phyloP scores from a whole-genome alignment of 2,888 invertebrate genomes.

The Colletes collaris region DNA sequence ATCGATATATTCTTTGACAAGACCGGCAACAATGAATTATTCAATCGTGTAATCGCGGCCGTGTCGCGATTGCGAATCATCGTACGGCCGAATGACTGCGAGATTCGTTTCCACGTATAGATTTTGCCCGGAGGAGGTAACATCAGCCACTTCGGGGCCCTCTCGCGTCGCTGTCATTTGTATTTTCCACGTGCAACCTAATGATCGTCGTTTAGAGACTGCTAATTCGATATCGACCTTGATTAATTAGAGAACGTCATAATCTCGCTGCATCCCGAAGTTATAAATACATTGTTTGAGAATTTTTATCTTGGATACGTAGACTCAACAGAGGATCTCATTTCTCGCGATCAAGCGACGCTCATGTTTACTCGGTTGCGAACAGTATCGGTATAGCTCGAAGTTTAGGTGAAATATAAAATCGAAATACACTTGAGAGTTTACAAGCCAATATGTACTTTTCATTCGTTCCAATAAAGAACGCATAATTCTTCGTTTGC shows the following conservation, averaged over 20 bases:
- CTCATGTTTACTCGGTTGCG: too few relatives aligned
- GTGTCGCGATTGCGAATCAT: conserved; percentile 80
- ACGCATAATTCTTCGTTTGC: too few relatives aligned
- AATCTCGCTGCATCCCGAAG: conserved; percentile 13
- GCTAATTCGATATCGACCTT: conserved; percentile 64
- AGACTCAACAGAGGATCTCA: too few relatives aligned
- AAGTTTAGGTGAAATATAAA: too few relatives aligned
- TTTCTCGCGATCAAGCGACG: too few relatives aligned
- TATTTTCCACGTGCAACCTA: conserved; percentile 56
- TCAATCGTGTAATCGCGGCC: conserved; percentile 78
- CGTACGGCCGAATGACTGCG: conserved; percentile 46
- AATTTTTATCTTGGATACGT: too few relatives aligned
- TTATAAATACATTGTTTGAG: neutral
- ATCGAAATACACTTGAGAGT: too few relatives aligned
- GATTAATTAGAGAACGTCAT: conserved; percentile 57
- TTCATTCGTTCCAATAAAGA: too few relatives aligned
- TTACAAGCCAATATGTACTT: too few relatives aligned
- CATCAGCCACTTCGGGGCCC: conserved; percentile 19
- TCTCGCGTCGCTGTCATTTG: conserved; percentile 53
- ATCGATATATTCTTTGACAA: conserved; percentile 78
- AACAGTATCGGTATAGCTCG: too few relatives aligned
- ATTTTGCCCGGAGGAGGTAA: conserved; percentile 21
- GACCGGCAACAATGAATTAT: conserved; percentile 80
- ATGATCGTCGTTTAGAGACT: conserved; percentile 60
- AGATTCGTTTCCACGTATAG: conserved; percentile 48